Percentiles rank a stretch among this genome's conserved stretches.
phyloP scores from a whole-genome alignment of 2,113 vertebrate species.

The Cebus imitator region DNA sequence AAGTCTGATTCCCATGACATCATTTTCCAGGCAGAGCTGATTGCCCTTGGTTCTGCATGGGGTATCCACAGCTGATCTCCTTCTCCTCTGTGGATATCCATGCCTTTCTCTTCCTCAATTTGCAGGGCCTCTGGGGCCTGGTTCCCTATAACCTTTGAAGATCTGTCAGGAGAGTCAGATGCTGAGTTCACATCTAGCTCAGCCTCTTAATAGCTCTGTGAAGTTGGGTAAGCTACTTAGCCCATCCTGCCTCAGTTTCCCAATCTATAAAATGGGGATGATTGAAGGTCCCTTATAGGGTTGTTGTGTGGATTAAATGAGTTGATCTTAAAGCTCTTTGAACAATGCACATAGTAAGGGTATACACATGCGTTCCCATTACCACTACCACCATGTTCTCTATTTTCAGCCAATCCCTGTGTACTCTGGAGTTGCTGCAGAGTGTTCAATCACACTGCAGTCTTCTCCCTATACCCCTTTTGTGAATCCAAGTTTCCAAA shows the following conservation, averaged over 20 bases:
- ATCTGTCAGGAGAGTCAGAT: not conserved
- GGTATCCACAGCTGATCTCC: not conserved
- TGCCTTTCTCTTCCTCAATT: not conserved
- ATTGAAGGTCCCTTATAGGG: not conserved
- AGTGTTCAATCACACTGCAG: not conserved
- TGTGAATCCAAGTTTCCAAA: not conserved
- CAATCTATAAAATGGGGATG: not conserved
- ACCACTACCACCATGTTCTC: not conserved
- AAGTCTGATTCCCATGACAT: not conserved
- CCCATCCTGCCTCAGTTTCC: not conserved
- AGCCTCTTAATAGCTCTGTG: not conserved
- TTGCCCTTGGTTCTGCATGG: fast-evolving
- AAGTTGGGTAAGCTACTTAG: not conserved
- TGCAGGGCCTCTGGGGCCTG: not conserved
- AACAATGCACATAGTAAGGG: not conserved
- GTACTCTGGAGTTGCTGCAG: fast-evolving
- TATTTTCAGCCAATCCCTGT: not conserved
- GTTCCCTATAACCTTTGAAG: not conserved
- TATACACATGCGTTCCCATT: not conserved
- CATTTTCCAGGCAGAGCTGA: not conserved
- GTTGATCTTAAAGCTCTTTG: not conserved
- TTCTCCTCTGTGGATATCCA: fast-evolving
- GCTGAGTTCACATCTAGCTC: no score
- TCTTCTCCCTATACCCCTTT: not conserved
- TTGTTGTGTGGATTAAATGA: not conserved